Evolutionary conservation across 2,797 vertebrate genomes (phyloP), one percentile per base, ranked within the genome.

Genomic region (Diglossa cyanea): DNA sequence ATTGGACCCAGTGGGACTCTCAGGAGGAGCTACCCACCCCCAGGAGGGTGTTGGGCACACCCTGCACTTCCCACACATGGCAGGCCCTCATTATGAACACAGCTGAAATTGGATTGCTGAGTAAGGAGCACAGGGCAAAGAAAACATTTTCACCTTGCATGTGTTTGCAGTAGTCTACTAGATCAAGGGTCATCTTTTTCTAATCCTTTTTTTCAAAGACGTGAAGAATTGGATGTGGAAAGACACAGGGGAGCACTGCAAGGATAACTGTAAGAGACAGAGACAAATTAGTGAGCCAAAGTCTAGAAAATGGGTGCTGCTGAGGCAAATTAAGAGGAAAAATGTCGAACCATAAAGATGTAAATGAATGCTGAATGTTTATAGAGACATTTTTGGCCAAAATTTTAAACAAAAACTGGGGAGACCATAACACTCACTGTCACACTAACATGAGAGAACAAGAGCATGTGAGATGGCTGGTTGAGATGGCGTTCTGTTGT

Each of bases 281-380:
- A 42, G 73, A 71, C 4, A 62, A 93, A 93, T 65, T 40, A 89
- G 17, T 8, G 17, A 95, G 25, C 45, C 58, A 48, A 80, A 90
- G 63, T 61, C 74, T 31, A 71, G 19, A n/a, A 95, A 86, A 76
- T 42, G 17, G 33, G 39, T 74, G 42, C 39, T 77, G 28, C 42
- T 66, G 53, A 51, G 31, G 26, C 28, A 85, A 91, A 81, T 74
- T 58, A 76, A 35, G 67, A 79, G 19, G 21, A 17, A 88, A 93
- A 91, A 40, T 30, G 13, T 82, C 48, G 92, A 89, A 57, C n/a
- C 48, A 67, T 25, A 26, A 48, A 60, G 68, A 82, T 25, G 62
- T 57, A 88, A 93, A 92, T 58, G 19, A 61, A 50, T 72, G 54
- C 19, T 79, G 42, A 79, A 66, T 48, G 23, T 17, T 92, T 66